These are phyloP conservation scores for Drosophila niveifrons DNA, from an alignment of 2,888 invertebrate genomes.

Conservation along the genomic window DNA sequence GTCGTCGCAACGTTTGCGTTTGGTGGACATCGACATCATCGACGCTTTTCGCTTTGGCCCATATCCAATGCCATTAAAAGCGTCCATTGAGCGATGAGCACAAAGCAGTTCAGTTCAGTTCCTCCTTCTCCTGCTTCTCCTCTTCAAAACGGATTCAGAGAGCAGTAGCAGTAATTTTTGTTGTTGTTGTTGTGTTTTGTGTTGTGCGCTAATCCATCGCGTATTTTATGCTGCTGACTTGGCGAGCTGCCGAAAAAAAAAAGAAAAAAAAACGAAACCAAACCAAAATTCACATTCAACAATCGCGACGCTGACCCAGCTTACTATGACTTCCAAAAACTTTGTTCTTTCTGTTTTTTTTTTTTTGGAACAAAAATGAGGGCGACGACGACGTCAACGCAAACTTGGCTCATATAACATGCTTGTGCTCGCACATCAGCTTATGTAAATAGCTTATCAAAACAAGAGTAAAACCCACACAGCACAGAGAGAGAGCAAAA, in stretches of 20 bases:
- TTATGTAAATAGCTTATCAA: conserved; percentile 76
- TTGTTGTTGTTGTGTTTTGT: conserved; percentile 22
- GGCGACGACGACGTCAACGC: conserved; percentile 14
- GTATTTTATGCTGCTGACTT: conserved; percentile 69
- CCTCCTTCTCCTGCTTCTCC: background rate
- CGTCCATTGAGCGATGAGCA: conserved; percentile 66
- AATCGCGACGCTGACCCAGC: conserved; percentile 48
- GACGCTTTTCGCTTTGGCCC: conserved; percentile 49
- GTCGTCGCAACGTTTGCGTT: conserved; percentile 8
- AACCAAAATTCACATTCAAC: conserved; percentile 21
- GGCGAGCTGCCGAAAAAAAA: conserved; percentile 51
- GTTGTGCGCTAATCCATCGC: conserved; percentile 76
- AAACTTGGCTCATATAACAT: conserved; percentile 66
- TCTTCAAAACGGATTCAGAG: background rate
- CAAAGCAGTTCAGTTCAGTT: conserved; percentile 48
- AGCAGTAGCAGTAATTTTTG: conserved; percentile 4
- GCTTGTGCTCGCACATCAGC: conserved; percentile 57
- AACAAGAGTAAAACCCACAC: conserved; percentile 50
- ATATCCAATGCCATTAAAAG: conserved; percentile 79
- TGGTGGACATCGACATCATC: conserved; percentile 66
- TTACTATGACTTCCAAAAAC: conserved; percentile 52
- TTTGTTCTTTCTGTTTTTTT: background rate
- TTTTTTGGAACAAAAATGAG: conserved; percentile 1
- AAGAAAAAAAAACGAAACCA: conserved; percentile 26
- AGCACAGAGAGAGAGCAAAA: conserved; percentile 3